Percentiles rank a stretch among this genome's conserved stretches.
Conservation (phyloP, 2,888 invertebrate genomes). For the Eupeodes latifasciatus region DNA sequence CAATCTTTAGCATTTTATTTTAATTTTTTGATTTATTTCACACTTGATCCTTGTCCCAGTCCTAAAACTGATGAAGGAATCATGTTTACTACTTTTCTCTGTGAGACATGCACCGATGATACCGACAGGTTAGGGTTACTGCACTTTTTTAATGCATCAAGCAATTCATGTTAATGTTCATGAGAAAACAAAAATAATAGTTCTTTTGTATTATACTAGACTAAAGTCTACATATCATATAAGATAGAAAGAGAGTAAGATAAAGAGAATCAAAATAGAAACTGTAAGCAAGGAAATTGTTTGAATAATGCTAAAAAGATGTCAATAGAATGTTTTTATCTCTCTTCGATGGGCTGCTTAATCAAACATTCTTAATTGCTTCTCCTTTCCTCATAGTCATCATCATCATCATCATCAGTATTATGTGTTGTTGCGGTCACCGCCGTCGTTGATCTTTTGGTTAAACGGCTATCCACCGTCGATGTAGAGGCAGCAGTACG, state of each 20-base stretch:
- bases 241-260: conserved; percentile 42
- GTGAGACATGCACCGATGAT: not conserved
- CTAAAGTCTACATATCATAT: conserved; percentile 55
- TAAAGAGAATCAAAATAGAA: conserved; percentile 42
- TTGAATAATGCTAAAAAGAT: conserved; percentile 64
- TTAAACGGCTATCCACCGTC: not conserved
- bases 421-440: conserved; percentile 45
- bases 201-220: conserved; percentile 38
- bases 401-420: conserved; percentile 61
- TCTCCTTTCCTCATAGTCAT: conserved; percentile 77
- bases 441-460: conserved; percentile 56
- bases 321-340: conserved; percentile 60
- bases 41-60: not conserved
- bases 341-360: conserved; percentile 35
- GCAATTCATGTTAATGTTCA: conserved; percentile 31
- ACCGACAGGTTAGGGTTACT: not conserved
- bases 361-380: conserved; percentile 78
- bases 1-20: conserved; percentile 9
- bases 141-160: conserved; percentile 11
- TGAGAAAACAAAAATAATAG: conserved; percentile 18
- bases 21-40: not conserved
- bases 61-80: not conserved
- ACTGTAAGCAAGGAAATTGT: conserved; percentile 58
- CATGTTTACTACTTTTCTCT: not conserved
- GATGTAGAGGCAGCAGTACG: conserved; percentile 62